Base-by-base conservation (phyloP, 2,888 invertebrate species). In the Stegana nigrithorax region DNA sequence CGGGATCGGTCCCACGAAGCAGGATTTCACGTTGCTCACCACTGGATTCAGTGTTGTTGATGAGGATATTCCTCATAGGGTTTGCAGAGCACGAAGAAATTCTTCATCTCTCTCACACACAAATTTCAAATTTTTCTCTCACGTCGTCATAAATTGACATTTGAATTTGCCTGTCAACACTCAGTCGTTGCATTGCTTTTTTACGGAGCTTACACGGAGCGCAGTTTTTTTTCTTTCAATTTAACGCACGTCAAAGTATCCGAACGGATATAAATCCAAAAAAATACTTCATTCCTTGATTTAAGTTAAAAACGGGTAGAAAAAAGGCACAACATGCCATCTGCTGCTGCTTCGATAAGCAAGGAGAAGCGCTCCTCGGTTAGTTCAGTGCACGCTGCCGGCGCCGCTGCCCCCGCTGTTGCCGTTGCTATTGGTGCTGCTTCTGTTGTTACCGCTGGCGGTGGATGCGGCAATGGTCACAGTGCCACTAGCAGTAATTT, bases 331-430 rank as follows among this genome's bases (percentile, higher is more conserved):
- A 68, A 47, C 14, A 47, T 47, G 47, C 47, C 47, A 10, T 23
- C 47, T n/a, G n/a, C n/a, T n/a, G n/a, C n/a, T 12, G 25, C 47
- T 4, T 19, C 19, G 10, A 25, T 23, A 36, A 75, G 72, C 66
- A 75, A 75, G 76, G 82, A 81, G 73, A 82, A 82, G 74, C 82
- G 81, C 75, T 73, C 78, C 75, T 81, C 82, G 67, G 75, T 81
- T 70, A 77, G 78, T 71, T 82, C 82, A 53, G 73, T 73, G 65
- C 25, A 50, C 45, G 63, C 53, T 36, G 56, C 29, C 23, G 42
- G 21, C n/a, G 29, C 47, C 23, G 39, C 36, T 44, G 39, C 36
- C 50, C 61, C 51, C 63, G 65, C 56, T 4, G 62, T 51, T 4
- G 44, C 45, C 4, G 65, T 36, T 47, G 32, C 27, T 14, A 61